These are phyloP conservation scores for Batillaria attramentaria DNA, from an alignment of 1,140 invertebrate species.

Conservation along the genomic window DNA sequence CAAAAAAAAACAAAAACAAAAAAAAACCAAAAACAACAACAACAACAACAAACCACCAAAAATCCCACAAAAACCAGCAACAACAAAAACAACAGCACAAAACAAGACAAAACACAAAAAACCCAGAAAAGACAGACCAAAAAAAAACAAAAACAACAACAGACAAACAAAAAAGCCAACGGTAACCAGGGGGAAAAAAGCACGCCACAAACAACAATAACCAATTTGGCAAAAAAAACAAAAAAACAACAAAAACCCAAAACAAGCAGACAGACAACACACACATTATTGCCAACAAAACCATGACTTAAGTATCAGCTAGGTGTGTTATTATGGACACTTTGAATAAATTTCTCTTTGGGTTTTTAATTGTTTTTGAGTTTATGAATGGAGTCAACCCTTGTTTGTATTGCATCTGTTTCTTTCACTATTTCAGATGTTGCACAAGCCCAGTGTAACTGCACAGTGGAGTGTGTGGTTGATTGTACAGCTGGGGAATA, in stretches of 20 bases:
- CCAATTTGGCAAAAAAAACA: background rate
- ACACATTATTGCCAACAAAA: background rate
- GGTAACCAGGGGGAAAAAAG: background rate
- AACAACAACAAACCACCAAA: no score
- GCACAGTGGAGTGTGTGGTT: conserved; percentile 41
- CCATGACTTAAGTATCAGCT: background rate
- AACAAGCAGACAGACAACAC: background rate
- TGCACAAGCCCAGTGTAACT: conserved; percentile 39
- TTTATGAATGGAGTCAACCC: background rate
- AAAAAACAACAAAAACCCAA: background rate
- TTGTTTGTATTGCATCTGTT: background rate
- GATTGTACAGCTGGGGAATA: conserved; percentile 42
- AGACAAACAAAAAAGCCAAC: background rate
- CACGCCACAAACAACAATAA: background rate
- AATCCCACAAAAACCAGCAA: no score
- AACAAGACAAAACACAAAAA: no score
- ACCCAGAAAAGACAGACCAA: no score
- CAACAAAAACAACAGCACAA: no score
- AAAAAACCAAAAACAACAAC: no score
- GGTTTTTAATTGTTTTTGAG: background rate
- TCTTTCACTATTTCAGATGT: conserved; percentile 26
- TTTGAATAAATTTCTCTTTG: background rate
- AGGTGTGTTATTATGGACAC: no score
- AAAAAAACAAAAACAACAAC: no score
- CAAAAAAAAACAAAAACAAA: no score